These are phyloP conservation scores for Chiloscyllium punctatum DNA, from an alignment of 2,797 vertebrate species.

Conservation along the genomic window DNA sequence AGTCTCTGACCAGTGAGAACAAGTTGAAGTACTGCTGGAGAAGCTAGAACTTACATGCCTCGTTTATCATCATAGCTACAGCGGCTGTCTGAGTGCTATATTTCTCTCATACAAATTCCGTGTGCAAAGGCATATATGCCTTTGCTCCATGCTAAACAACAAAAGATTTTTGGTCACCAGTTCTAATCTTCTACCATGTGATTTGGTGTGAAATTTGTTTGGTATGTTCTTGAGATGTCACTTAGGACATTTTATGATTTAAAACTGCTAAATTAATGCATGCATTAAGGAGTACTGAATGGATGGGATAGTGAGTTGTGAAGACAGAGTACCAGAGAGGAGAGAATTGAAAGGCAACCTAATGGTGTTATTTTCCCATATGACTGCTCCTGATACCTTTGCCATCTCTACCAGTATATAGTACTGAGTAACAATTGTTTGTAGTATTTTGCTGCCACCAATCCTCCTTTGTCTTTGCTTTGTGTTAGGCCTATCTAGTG, in stretches of 20 bases:
- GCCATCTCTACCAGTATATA: no score
- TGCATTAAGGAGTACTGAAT: no score
- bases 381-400: no score
- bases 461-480: no score
- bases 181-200: neutral
- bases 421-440: no score
- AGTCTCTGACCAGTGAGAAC: neutral
- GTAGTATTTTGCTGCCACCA: no score
- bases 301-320: no score
- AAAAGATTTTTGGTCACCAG: neutral
- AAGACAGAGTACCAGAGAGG: no score
- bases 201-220: neutral
- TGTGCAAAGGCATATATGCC: neutral
- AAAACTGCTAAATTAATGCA: neutral
- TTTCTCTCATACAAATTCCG: neutral
- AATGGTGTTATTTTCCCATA: no score
- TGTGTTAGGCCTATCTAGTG: no score
- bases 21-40: neutral
- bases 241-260: neutral
- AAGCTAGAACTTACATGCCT: neutral
- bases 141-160: neutral
- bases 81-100: no score
- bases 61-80: neutral
- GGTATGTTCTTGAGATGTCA: neutral
- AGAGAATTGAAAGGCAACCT: no score